Evolutionary conservation across 2,888 invertebrate genomes (phyloP).

Genomic region (Digitonthophagus gazella): DNA sequence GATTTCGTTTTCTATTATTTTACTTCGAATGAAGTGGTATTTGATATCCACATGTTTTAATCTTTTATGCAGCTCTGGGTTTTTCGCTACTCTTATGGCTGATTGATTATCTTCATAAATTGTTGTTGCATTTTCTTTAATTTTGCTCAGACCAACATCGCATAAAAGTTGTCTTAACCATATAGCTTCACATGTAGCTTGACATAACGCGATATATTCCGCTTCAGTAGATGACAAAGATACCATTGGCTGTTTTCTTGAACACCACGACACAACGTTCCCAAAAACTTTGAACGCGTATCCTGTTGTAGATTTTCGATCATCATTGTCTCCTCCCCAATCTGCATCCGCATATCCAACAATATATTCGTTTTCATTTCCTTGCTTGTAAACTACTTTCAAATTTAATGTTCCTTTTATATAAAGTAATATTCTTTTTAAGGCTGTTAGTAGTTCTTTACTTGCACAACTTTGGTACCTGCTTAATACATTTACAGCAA

Average conservation of each 20-base stretch:
- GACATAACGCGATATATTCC: slow-evolving; percentile 17
- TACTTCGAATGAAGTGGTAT: too few relatives aligned
- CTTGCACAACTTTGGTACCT: slow-evolving; percentile 13
- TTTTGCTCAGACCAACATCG: too few relatives aligned
- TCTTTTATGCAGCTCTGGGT: too few relatives aligned
- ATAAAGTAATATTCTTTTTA: slow-evolving; percentile 18
- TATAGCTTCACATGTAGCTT: slow-evolving; percentile 6
- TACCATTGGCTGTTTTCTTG: slow-evolving; percentile 12
- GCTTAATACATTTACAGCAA: slow-evolving; percentile 2
- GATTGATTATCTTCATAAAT: too few relatives aligned
- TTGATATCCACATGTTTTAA: too few relatives aligned
- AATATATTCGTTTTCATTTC: neutral
- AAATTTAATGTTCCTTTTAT: slow-evolving; percentile 15
- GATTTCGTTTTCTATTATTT: too few relatives aligned
- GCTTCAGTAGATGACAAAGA: slow-evolving; percentile 20
- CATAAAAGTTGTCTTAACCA: slow-evolving; percentile 20
- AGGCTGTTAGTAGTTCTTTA: slow-evolving; percentile 2
- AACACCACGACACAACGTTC: slow-evolving; percentile 8
- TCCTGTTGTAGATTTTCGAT: slow-evolving; percentile 12
- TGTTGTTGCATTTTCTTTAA: too few relatives aligned
- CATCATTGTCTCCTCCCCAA: slow-evolving; percentile 17
- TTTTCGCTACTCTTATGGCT: too few relatives aligned
- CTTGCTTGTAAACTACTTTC: neutral
- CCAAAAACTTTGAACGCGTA: slow-evolving; percentile 5
- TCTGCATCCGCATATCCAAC: slow-evolving; percentile 15